A percentile compares a stretch with the other conserved stretches of the same genome.
These are phyloP conservation scores for Enteromius paludinosus DNA, from an alignment of 2,797 vertebrate genomes.

Conservation along the genomic window DNA sequence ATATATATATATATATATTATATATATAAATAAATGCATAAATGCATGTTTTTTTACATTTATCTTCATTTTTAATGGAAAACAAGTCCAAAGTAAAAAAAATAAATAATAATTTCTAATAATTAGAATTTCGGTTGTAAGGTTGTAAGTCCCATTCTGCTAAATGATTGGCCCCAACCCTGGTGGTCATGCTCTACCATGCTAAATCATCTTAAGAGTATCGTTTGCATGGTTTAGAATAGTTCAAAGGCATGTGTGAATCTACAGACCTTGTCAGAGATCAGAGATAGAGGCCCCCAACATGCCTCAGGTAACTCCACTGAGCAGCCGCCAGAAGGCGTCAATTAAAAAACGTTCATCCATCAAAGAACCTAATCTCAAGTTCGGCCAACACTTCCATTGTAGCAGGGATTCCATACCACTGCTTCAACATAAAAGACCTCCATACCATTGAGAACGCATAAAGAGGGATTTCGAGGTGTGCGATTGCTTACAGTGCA, in stretches of 20 bases:
- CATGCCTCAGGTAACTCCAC: slow-evolving; percentile 71
- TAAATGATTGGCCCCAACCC: slow-evolving; percentile 8
- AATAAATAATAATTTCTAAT: not conserved
- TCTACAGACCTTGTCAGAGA: slow-evolving; percentile 46
- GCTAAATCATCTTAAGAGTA: slow-evolving; percentile 24
- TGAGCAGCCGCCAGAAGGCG: slow-evolving; percentile 64
- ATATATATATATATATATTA: too few species aligned
- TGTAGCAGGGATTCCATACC: slow-evolving; percentile 71
- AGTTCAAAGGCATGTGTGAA: slow-evolving; percentile 47
- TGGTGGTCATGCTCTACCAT: slow-evolving; percentile 31
- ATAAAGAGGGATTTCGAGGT: slow-evolving; percentile 52
- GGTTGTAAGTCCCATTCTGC: not conserved
- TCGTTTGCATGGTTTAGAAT: slow-evolving; percentile 31
- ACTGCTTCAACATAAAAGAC: slow-evolving; percentile 73
- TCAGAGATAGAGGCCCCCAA: slow-evolving; percentile 33
- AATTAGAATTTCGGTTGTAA: not conserved
- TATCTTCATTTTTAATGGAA: not conserved
- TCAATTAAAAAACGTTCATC: slow-evolving; percentile 73
- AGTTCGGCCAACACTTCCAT: slow-evolving; percentile 74
- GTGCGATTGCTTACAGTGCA: slow-evolving; percentile 62
- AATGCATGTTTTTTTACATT: not conserved
- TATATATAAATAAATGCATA: too few species aligned
- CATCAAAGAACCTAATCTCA: slow-evolving; percentile 78
- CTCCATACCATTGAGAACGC: slow-evolving; percentile 50
- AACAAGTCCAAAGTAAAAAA: not conserved